Evolutionary conservation across 2,797 vertebrate species (phyloP).

Genomic region (Lates japonicus): DNA sequence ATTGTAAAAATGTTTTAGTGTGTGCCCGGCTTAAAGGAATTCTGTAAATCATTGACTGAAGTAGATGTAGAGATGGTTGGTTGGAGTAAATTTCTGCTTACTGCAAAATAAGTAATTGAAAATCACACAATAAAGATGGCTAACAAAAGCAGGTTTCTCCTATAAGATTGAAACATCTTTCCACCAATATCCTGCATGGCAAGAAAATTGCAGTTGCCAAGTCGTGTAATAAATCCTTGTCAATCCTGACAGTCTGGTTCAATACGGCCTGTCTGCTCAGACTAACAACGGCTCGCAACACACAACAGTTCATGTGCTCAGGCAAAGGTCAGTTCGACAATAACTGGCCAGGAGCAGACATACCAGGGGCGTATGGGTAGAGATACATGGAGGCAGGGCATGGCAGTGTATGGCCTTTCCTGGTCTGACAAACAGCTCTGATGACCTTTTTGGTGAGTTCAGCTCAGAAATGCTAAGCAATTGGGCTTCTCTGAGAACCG

Average conservation of each 20-base stretch:
- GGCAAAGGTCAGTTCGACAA: constrained; percentile 81
- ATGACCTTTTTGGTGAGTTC: constrained; percentile 78
- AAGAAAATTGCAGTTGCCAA: constrained; percentile 7
- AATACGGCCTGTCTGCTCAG: constrained; percentile 42
- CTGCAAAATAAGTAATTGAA: not conserved
- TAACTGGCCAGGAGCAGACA: constrained; percentile 55
- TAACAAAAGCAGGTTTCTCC: not conserved
- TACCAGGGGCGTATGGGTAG: constrained; percentile 51
- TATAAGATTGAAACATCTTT: constrained; percentile 30
- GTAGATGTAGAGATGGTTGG: not conserved
- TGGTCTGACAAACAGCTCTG: constrained; percentile 63
- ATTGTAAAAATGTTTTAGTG: too few relatives aligned
- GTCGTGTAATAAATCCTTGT: constrained; percentile 38
- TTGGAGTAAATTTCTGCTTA: not conserved
- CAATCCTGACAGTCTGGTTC: constrained; percentile 34
- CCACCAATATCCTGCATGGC: not conserved
- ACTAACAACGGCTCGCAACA: constrained; percentile 18
- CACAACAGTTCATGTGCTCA: constrained; percentile 33
- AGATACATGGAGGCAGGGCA: constrained; percentile 28
- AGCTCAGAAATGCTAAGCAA: constrained; percentile 60
- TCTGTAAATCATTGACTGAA: not conserved
- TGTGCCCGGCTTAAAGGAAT: not conserved
- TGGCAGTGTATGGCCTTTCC: constrained; percentile 68
- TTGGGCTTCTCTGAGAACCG: constrained; percentile 33
- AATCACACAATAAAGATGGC: not conserved